Base-by-base conservation (phyloP, 2,797 vertebrate genomes). In the Avahi laniger region DNA sequence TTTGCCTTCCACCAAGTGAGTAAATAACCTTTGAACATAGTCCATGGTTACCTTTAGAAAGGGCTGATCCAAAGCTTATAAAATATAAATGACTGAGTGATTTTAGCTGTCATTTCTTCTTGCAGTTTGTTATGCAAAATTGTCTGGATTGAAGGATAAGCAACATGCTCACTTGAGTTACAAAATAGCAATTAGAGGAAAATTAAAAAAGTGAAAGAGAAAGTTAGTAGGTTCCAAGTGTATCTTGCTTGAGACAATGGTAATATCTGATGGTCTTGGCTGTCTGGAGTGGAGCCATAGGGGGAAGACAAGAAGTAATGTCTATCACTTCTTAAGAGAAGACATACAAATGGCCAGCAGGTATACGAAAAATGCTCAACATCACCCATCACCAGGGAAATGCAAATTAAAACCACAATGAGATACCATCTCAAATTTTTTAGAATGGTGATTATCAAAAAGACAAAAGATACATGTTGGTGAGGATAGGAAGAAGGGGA, bases 1-100 rank as follows among this genome's bases (percentile, higher is more conserved):
- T 97, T 72, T 81, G 82, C 81, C 41, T 86, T 38, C 46, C 17
- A 96, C 4, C 20, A 89, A 86, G 1, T 38, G 54, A 76, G 96
- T 91, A 98, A 91, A 76, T 79, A 97, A 97, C 35, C 43, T 92
- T 89, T 96, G 26, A 61, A 63, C 95, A 97, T 6, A 92, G 54
- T 89, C 94, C 38, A 26, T 17, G 6, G 83, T 94, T 93, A 89
- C 48, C 80, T 33, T 93, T 93, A 65, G 54, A 87, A 79, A 85
- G 73, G 82, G 52, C 82, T 97, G 4, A 80, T 30, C 69, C 3
- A 52, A 92, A 89, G 65, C 38, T 75, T 20, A 83, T 87, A 93
- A 89, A 95, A 95, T 91, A 89, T 41, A 85, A 93, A 93, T 26
- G 83, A 95, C 0, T 69, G 20, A 61, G 22, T 94, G 70, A 24